Evolutionary conservation across 1,140 invertebrate genomes (phyloP).

Genomic region (Saccostrea echinata): DNA sequence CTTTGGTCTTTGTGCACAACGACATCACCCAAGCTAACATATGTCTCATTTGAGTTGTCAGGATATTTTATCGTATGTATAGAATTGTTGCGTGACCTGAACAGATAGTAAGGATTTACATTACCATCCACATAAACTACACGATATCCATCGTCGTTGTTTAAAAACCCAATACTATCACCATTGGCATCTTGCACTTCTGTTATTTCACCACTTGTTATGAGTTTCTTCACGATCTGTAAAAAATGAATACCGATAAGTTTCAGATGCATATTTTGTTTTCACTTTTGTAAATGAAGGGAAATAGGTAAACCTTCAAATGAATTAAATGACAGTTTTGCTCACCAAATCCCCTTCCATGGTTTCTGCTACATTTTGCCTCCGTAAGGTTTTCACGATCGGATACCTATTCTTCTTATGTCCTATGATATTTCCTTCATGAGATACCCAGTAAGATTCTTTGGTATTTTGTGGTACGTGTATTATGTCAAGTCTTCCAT

Average conservation of each 20-base stretch:
- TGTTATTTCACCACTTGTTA: neutral
- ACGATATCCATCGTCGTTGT: neutral
- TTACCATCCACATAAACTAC: neutral
- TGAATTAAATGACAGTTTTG: neutral
- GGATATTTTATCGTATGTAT: constrained; percentile 6
- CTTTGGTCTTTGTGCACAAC: neutral
- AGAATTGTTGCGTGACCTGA: neutral
- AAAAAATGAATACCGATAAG: neutral
- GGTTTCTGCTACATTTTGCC: neutral
- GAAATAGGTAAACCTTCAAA: no score
- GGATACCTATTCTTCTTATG: neutral
- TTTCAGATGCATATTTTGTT: no score
- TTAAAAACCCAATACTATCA: neutral
- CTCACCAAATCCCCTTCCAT: neutral
- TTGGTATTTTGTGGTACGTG: neutral
- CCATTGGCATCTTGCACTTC: constrained; percentile 43
- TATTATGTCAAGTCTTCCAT: neutral
- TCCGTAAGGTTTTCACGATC: neutral
- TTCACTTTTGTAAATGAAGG: no score
- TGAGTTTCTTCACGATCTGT: neutral
- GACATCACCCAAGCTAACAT: neutral
- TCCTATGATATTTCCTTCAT: neutral
- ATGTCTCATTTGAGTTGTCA: constrained; percentile 20
- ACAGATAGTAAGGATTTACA: constrained; percentile 5
- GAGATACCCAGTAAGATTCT: neutral